Base-by-base conservation (phyloP, 2,113 vertebrate species). In the Conger conger region DNA sequence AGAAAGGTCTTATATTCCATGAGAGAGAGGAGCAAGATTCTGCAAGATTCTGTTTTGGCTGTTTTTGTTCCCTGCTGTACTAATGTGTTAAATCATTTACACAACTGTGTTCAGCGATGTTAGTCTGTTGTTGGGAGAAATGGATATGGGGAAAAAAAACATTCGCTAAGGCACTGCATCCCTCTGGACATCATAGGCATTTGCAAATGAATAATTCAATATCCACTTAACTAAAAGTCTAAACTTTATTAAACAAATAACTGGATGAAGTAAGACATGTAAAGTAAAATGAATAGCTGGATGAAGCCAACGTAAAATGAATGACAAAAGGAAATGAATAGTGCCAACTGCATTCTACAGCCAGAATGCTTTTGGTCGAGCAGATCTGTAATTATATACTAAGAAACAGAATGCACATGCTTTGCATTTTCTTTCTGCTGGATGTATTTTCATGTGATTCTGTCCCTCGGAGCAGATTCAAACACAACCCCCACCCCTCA, bases 151-250 rank as follows among this genome's bases (percentile, higher is more conserved):
- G 83, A 88, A 68, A 40, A 60, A 80, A 85, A 86, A 83, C 77
- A 40, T 79, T 42, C 82, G 60, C 83, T 84, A 82, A 89, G 84
- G 57, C 42, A 5, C 79, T 83, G 57, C 80, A 81, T 87, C 87
- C 38, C 30, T 80, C 53, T 80, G 85, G n/a, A 90, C 85, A 81
- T 84, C 88, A 88, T 86, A 87, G 40, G 57, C 37, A 73, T 86
- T 87, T 83, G 53, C 33, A 84, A 86, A 91, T 90, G 80, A 87
- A 90, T 88, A 81, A 91, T 89, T 90, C 87, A 89, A 89, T 82
- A 87, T 81, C 80, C 38, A 81, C 80, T 86, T 9, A 27, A 78
- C 88, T 87, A 82, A 88, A 80, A 89, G 88, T 78, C 76, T 68
- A 87, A 38, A 35, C 77, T 85, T 84, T 84, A 81, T n/a, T 50